phyloP scores from a whole-genome alignment of 1,140 invertebrate genomes.

The Ptiloglossa arizonensis region DNA sequence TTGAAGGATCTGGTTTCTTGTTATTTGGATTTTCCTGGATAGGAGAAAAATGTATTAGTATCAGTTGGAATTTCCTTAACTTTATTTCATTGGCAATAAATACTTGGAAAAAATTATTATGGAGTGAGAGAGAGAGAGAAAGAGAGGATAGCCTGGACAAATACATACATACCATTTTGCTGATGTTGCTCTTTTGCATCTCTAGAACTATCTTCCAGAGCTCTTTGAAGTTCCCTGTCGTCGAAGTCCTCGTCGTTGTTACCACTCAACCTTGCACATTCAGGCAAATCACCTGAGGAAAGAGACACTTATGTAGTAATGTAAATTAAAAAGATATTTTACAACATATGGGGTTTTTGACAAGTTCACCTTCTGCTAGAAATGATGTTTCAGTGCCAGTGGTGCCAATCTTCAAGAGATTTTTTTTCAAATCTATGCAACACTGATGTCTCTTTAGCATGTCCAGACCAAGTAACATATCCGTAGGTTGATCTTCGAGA shows the following conservation, averaged over 20 bases:
- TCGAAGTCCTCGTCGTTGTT: constrained; percentile 81
- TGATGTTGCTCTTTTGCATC: constrained; percentile 76
- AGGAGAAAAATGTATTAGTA: neutral
- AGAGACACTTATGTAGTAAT: neutral
- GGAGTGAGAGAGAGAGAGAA: constrained; percentile 2
- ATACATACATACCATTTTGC: constrained; percentile 78
- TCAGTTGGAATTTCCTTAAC: neutral
- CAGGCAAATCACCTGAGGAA: constrained; percentile 75
- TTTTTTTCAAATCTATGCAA: constrained; percentile 95
- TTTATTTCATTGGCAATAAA: neutral
- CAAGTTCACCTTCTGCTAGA: constrained; percentile 87
- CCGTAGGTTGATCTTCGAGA: constrained; percentile 98
- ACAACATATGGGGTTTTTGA: neutral
- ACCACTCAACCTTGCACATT: constrained; percentile 83
- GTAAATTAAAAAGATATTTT: constrained; percentile 1
- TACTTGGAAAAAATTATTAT: neutral
- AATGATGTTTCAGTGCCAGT: constrained; percentile 96
- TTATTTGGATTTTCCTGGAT: neutral
- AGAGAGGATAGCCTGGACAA: constrained; percentile 56
- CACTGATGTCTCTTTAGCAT: constrained; percentile 99
- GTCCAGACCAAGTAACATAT: constrained; percentile 98
- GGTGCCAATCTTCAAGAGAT: constrained; percentile 96
- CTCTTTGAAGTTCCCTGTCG: constrained; percentile 85
- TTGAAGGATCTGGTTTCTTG: neutral
- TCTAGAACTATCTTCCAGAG: constrained; percentile 83